Evolutionary conservation across 2,797 vertebrate genomes (phyloP).

Genomic region (Gallinago nigripennis): DNA sequence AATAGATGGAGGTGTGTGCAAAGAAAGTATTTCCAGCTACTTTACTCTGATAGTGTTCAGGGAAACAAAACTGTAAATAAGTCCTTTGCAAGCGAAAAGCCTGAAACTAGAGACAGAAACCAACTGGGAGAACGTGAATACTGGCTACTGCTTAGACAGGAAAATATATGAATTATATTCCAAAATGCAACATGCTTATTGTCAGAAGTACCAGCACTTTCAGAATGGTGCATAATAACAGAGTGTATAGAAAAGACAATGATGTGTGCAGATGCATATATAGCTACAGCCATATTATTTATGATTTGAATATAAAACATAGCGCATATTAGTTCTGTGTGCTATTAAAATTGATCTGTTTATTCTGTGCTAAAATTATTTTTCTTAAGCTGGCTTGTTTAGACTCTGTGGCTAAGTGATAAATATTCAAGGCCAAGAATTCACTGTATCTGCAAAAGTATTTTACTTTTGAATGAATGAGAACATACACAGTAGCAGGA

Average conservation of each 20-base stretch:
- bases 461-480: not conserved
- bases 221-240: not conserved
- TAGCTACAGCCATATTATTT: not conserved
- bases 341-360: not conserved
- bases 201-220: not conserved
- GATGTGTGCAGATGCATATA: not conserved
- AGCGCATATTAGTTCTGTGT: not conserved
- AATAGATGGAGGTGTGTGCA: not conserved
- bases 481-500: not conserved
- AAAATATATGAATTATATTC: not conserved
- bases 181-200: not conserved
- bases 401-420: not conserved
- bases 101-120: not conserved
- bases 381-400: not conserved
- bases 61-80: not conserved
- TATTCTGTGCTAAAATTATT: not conserved
- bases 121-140: not conserved
- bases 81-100: not conserved
- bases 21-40: not conserved
- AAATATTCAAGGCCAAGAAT: not conserved
- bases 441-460: not conserved
- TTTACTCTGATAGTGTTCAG: not conserved
- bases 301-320: not conserved
- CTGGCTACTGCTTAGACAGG: not conserved
- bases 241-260: not conserved